Conservation (phyloP, 2,888 invertebrate genomes). For the Epinotia demarniana region DNA sequence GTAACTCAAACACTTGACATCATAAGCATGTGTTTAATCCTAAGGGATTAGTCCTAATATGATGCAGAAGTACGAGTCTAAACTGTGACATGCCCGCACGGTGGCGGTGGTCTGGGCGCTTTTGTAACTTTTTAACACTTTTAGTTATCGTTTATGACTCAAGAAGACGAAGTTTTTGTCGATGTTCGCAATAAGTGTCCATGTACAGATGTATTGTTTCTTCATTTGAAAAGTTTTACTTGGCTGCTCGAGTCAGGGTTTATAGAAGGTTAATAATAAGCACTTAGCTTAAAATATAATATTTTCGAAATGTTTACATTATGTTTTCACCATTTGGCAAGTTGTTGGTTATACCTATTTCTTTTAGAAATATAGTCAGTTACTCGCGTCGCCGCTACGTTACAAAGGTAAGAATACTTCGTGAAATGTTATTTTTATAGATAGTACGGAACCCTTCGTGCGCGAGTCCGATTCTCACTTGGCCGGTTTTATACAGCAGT, state of each 20-base stretch:
- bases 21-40: background rate
- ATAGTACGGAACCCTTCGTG: no score
- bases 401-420: no score
- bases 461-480: no score
- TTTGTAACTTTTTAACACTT: constrained; percentile 33
- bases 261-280: background rate
- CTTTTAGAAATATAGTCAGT: no score
- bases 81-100: background rate
- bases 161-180: constrained; percentile 27
- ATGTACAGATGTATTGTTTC: constrained; percentile 9
- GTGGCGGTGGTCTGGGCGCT: background rate
- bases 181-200: constrained; percentile 17
- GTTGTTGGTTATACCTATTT: no score
- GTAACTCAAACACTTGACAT: background rate
- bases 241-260: background rate
- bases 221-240: constrained; percentile 22
- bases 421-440: no score
- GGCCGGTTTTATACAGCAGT: no score
- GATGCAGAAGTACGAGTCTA: background rate
- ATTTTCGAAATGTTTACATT: no score
- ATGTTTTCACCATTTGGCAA: no score
- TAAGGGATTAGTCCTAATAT: background rate
- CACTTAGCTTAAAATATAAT: no score
- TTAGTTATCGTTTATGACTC: constrained; percentile 29
- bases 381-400: no score